Base-by-base conservation (phyloP, 2,797 vertebrate genomes). In the Peromyscus aztecus region DNA sequence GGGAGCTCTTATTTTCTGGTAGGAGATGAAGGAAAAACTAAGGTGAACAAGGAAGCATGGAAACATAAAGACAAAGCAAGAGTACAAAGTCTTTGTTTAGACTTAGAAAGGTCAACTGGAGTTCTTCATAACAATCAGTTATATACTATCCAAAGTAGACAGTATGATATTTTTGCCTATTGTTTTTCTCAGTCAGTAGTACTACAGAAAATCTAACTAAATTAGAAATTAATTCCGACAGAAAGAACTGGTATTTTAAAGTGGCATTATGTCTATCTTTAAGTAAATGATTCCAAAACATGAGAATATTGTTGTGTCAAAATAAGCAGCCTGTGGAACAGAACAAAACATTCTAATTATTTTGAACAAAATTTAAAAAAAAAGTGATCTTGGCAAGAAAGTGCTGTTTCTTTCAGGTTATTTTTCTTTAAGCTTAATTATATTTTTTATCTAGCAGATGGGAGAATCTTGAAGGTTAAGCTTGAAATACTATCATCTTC, bases 291-390 rank as follows among this genome's bases (percentile, higher is more conserved):
- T 95, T 96, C 76, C 77, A 96, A 97, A 97, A 94, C 55, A 94
- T 9, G 29, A 86, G 61, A 87, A 96, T 55, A 88, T 43, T 90
- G 43, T 90, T 96, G 67, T 96, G 80, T 96, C 92, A 97, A 97
- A 97, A 96, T 97, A 97, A 97, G 69, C 90, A 97, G 76, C 55
- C 46, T 76, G 29, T 93, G 37, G 73, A 96, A 96, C 10, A 96
- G 87, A 97, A 94, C 27, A 98, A 96, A 96, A 93, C 57, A 89
- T 94, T 97, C 71, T 89, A 96, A 97, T 97, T 98, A 98, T 97
- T 97, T 96, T 67, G 63, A 92, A 75, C 57, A 31, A 61, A 43
- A 63, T 65, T 27, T 31, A 37, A 27, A 21, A 71, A 40, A 10
- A 67, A 73, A 97, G 94, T 95, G 73, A 94, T 97, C 57, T 93